phyloP scores from a whole-genome alignment of 2,113 vertebrate species.

The Nothobranchius kuhntae region DNA sequence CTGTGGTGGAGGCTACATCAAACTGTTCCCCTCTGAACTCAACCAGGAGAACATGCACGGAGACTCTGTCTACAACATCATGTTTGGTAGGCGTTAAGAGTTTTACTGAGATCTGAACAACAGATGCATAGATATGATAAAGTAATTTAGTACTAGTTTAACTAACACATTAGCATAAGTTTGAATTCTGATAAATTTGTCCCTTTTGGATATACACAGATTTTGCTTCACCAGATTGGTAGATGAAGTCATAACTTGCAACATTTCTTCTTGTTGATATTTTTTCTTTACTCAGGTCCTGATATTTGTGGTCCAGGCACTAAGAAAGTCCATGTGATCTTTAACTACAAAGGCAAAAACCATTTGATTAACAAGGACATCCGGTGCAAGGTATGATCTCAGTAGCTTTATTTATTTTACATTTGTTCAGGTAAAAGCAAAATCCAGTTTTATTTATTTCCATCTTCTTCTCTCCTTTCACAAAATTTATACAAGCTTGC shows the following conservation, averaged over 20 bases:
- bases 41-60: constrained; percentile 82
- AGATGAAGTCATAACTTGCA: not conserved
- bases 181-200: not conserved
- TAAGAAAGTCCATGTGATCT: constrained; percentile 88
- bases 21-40: constrained; percentile 82
- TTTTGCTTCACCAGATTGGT: not conserved
- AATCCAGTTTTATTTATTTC: too few species aligned
- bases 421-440: not conserved
- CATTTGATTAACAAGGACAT: constrained; percentile 87
- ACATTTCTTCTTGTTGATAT: not conserved
- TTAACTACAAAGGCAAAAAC: constrained; percentile 87
- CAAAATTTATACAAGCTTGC: too few species aligned
- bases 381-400: constrained; percentile 81
- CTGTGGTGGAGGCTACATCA: constrained; percentile 82
- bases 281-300: constrained; percentile 74
- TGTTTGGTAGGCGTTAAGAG: constrained; percentile 75
- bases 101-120: not conserved
- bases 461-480: too few species aligned
- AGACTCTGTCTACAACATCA: constrained; percentile 83
- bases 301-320: constrained; percentile 90
- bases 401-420: not conserved
- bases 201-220: not conserved
- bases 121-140: too few species aligned
- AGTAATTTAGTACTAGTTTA: too few species aligned
- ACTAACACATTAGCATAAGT: not conserved